Base-by-base conservation (phyloP, 2,113 vertebrate genomes). In the Propithecus coquereli region DNA sequence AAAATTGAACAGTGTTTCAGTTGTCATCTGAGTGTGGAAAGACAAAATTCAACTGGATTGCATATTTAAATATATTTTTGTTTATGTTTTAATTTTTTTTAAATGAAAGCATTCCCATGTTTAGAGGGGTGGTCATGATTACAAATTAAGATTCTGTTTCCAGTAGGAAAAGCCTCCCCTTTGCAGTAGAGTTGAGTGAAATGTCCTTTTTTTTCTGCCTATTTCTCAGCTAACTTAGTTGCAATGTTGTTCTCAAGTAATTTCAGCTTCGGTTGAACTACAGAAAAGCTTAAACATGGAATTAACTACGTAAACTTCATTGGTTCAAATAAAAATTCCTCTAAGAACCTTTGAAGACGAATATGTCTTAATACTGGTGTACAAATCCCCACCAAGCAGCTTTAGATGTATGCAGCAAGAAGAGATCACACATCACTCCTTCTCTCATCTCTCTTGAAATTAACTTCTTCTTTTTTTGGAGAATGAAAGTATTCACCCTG, bases 81-180 rank as follows among this genome's bases (percentile, higher is more conserved):
- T 18, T 93, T 94, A n/a, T 30, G 63, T 88, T 27, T 95, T 71
- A 94, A 92, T 91, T 40, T 54, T 87, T 30, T 68, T 91, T 73
- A 83, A 84, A 65, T 63, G 10, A 70, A 85, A 88, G 7, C 2
- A 37, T 30, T 80, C 27, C 37, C 13, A 14, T 93, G 94, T 94
- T 81, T 63, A 89, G 16, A 96, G 63, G 65, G 14, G 27, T n/a
- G 16, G 71, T 50, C 43, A 12, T 59, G 13, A 17, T 27, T 77
- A 86, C 40, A 27, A 97, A 96, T 76, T 52, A 47, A 74, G 12
- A 84, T 52, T 87, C 20, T 87, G 5, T 90, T 47, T 91, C 73
- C 63, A 85, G 70, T 14, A 90, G 18, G 63, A 73, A 54, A 96
- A 84, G 23, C 6, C 83, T 82, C 22, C 59, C 79, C 9, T n/a